A percentile compares a stretch with the other conserved stretches of the same genome.
These are phyloP conservation scores for Callipepla californica DNA, from an alignment of 2,113 vertebrate species.

Conservation along the genomic window DNA sequence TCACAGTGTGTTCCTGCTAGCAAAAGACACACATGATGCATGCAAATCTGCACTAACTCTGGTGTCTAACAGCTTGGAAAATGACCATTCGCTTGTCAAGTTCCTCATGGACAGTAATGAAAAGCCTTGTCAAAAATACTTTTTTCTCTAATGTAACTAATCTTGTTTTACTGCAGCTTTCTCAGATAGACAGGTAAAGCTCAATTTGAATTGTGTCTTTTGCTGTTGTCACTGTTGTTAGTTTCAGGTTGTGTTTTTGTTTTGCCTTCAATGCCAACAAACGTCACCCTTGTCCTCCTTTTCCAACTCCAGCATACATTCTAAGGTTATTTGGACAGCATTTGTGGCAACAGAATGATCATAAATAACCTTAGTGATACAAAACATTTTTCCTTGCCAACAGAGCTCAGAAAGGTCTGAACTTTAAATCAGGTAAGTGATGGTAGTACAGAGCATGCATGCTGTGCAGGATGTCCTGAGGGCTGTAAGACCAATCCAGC, in stretches of 20 bases:
- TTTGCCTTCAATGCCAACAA: background rate
- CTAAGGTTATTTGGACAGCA: background rate
- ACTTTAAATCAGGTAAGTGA: slow-evolving; percentile 54
- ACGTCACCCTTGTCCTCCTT: background rate
- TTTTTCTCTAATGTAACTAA: slow-evolving; percentile 3
- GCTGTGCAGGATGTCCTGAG: slow-evolving; percentile 45
- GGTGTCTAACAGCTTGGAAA: slow-evolving; percentile 45
- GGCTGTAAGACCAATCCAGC: slow-evolving; percentile 74
- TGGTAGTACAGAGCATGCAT: background rate
- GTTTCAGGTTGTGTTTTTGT: background rate
- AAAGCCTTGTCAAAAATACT: slow-evolving; percentile 16
- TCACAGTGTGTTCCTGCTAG: background rate
- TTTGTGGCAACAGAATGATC: background rate
- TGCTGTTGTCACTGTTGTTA: background rate
- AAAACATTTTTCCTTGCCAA: slow-evolving; percentile 25
- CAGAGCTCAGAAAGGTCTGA: slow-evolving; percentile 37
- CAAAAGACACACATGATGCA: background rate
- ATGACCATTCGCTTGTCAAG: slow-evolving; percentile 14
- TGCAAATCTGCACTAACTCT: background rate
- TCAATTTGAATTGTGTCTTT: background rate
- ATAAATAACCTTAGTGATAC: background rate
- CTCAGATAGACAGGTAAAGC: background rate
- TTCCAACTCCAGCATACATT: background rate
- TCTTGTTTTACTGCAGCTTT: slow-evolving; percentile 14
- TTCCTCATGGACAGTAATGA: background rate